These are phyloP conservation scores for Papilio polyxenes DNA, from an alignment of 1,140 invertebrate genomes.

Conservation along the genomic window DNA sequence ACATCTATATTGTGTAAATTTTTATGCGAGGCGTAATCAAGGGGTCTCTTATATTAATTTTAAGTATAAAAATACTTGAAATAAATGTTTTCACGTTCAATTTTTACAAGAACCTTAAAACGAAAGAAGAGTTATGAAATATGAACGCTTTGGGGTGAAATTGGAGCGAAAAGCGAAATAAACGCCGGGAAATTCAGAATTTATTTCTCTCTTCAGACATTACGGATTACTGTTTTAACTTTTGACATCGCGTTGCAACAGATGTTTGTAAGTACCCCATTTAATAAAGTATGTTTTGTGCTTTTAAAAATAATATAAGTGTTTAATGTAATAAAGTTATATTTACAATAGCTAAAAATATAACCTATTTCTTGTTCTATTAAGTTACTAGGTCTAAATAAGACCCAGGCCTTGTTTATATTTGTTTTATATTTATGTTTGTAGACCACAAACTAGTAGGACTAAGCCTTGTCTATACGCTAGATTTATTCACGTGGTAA, in stretches of 20 bases:
- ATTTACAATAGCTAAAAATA: too few relatives aligned
- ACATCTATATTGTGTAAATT: neutral
- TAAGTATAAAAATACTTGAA: neutral
- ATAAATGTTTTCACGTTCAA: neutral
- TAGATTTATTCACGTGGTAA: too few relatives aligned
- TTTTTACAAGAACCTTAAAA: slow-evolving; percentile 23
- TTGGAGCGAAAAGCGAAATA: slow-evolving; percentile 8
- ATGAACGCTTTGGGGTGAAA: slow-evolving; percentile 22
- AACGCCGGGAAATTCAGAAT: slow-evolving; percentile 4
- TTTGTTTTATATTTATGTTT: too few relatives aligned
- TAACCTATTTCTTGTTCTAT: too few relatives aligned
- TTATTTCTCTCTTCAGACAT: slow-evolving; percentile 9
- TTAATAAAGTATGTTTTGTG: neutral
- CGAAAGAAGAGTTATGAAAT: slow-evolving; percentile 9
- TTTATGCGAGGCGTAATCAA: neutral
- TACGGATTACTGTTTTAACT: neutral
- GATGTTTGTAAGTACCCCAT: neutral
- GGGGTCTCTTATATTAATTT: neutral
- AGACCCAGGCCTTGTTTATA: too few relatives aligned
- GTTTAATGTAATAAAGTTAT: neutral
- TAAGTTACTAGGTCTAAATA: too few relatives aligned
- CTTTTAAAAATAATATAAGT: neutral
- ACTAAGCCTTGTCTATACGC: too few relatives aligned
- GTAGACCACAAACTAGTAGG: too few relatives aligned
- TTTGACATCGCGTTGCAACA: slow-evolving; percentile 2